Evolutionary conservation across 2,888 invertebrate genomes (phyloP).

Genomic region (Ferrisia virgata): DNA sequence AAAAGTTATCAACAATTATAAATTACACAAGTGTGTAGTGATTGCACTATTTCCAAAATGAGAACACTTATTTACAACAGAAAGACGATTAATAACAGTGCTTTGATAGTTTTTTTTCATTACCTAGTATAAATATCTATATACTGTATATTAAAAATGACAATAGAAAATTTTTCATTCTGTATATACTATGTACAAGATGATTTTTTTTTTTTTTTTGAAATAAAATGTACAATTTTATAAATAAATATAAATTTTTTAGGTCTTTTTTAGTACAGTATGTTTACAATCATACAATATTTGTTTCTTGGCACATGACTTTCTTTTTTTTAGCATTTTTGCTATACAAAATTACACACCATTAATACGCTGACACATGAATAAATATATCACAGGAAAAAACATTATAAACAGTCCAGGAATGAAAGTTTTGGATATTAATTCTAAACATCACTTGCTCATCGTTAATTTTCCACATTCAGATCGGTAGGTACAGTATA

Average conservation of each 20-base stretch:
- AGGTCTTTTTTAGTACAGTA: neutral
- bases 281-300: neutral
- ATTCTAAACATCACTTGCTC: slow-evolving; percentile 31
- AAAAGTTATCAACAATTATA: slow-evolving; percentile 25
- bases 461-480: neutral
- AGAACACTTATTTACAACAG: slow-evolving; percentile 9
- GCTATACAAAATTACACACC: slow-evolving; percentile 10
- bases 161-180: neutral
- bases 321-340: neutral
- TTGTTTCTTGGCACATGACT: slow-evolving; percentile 25
- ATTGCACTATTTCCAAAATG: slow-evolving; percentile 33
- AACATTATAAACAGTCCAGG: slow-evolving; percentile 38
- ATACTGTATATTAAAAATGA: slow-evolving; percentile 26
- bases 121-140: neutral
- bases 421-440: slow-evolving; percentile 44
- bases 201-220: neutral
- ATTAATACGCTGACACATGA: neutral
- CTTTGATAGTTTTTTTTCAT: neutral
- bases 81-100: slow-evolving; percentile 32
- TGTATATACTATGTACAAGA: slow-evolving; percentile 8
- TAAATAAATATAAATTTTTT: neutral
- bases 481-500: slow-evolving; percentile 4
- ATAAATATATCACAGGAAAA: slow-evolving; percentile 45
- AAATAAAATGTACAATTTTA: neutral
- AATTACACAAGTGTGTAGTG: slow-evolving; percentile 29